Evolutionary conservation across 2,113 vertebrate species (phyloP).

Genomic region (Nothocercus julius): DNA sequence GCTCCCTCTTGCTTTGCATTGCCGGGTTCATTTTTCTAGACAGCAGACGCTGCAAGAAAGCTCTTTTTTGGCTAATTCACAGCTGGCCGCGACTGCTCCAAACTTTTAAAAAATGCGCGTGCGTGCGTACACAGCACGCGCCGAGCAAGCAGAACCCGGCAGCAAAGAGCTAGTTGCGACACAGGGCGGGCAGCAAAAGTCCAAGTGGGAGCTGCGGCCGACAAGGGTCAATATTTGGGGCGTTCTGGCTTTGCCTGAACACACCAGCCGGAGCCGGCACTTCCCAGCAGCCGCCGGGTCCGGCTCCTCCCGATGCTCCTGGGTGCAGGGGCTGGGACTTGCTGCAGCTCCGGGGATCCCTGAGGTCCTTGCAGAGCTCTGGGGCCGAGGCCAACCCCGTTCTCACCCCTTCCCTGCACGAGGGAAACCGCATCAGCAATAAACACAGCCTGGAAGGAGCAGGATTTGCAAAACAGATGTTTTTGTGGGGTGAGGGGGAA

Average conservation of each 20-base stretch:
- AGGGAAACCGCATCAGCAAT: constrained; percentile 77
- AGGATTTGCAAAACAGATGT: constrained; percentile 82
- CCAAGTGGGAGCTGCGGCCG: fast-evolving
- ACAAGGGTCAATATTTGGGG: not conserved
- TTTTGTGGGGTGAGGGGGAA: not conserved
- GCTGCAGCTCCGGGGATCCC: too few species aligned
- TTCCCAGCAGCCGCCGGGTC: too few species aligned
- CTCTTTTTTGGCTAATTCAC: not conserved
- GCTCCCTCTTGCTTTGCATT: not conserved
- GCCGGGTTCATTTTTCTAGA: fast-evolving
- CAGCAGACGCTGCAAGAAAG: not conserved
- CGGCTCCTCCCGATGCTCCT: too few species aligned
- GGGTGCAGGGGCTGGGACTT: too few species aligned
- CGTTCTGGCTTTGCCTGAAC: not conserved
- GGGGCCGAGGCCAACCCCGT: too few species aligned
- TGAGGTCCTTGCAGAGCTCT: too few species aligned
- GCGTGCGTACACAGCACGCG: not conserved
- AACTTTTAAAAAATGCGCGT: not conserved
- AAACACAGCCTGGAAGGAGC: constrained; percentile 75
- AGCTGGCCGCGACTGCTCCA: fast-evolving
- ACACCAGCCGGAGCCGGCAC: too few species aligned
- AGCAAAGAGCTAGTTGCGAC: not conserved
- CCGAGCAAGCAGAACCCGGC: not conserved
- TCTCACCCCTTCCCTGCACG: not conserved
- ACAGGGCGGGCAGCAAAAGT: not conserved